Conservation (phyloP, 2,797 vertebrate genomes). For the Chiroxiphia lanceolata region DNA sequence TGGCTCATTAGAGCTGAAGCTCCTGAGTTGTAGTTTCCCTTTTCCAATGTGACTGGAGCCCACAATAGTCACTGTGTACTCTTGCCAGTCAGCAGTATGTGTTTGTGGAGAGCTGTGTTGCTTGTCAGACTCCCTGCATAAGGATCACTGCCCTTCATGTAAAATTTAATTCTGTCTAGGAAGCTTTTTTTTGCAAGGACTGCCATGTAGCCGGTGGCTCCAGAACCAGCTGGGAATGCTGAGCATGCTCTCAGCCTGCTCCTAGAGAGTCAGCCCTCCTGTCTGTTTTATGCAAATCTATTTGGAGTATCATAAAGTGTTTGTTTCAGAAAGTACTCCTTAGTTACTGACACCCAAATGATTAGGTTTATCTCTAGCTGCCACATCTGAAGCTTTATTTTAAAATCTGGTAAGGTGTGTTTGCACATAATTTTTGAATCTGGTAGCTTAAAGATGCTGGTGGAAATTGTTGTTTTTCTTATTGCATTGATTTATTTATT, state of each 20-base stretch:
- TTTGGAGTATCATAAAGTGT: background rate
- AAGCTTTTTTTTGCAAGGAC: background rate
- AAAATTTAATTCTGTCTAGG: background rate
- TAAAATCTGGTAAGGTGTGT: background rate
- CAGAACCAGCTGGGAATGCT: background rate
- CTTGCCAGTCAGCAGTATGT: background rate
- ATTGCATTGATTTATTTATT: background rate
- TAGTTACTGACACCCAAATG: background rate
- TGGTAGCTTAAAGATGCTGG: background rate
- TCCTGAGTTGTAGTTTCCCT: slow-evolving; percentile 5
- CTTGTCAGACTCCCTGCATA: background rate
- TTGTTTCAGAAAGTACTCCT: background rate
- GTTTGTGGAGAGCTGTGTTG: background rate
- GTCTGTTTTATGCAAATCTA: background rate
- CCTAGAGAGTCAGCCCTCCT: fast-evolving
- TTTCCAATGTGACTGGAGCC: background rate
- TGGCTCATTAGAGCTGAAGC: background rate
- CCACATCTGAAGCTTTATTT: background rate
- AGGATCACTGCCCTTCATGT: background rate
- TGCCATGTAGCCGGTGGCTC: background rate
- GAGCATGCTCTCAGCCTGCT: background rate
- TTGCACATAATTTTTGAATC: background rate
- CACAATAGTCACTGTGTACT: background rate
- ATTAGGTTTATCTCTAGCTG: background rate
- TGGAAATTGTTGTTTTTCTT: background rate